Evolutionary conservation across 2,888 invertebrate species (phyloP).

Genomic region (Toxonevra muliebris): DNA sequence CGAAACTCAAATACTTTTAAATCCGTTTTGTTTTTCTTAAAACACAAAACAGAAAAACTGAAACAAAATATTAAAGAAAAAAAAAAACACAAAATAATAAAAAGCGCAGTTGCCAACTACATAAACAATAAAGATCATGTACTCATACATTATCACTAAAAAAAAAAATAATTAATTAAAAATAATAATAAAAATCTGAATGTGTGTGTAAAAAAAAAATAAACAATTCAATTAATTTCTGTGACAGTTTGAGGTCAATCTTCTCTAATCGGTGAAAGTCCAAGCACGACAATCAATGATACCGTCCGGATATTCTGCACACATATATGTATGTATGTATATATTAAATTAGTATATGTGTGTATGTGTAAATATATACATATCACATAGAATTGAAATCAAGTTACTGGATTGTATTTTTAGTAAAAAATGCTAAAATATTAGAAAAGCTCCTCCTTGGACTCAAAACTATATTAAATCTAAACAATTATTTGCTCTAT

Average conservation of each 20-base stretch:
- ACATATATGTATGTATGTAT: background rate
- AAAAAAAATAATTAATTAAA: too few relatives aligned
- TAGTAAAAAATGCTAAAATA: too few relatives aligned
- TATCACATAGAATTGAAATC: too few relatives aligned
- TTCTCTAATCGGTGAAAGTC: slow-evolving; percentile 43
- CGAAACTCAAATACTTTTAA: too few relatives aligned
- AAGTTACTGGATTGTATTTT: too few relatives aligned
- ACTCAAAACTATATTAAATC: too few relatives aligned
- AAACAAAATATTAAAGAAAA: background rate
- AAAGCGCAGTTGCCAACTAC: slow-evolving; percentile 24
- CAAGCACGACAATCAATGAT: slow-evolving; percentile 28
- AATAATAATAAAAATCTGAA: too few relatives aligned
- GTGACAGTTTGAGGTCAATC: slow-evolving; percentile 39
- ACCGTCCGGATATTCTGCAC: slow-evolving; percentile 30
- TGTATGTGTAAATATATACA: background rate
- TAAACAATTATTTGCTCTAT: too few relatives aligned
- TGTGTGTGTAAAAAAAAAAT: background rate
- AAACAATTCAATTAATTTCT: slow-evolving; percentile 8
- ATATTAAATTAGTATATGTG: background rate
- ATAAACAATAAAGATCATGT: background rate
- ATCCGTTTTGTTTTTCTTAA: too few relatives aligned
- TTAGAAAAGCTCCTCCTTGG: too few relatives aligned
- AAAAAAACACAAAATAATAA: background rate
- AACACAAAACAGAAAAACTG: background rate
- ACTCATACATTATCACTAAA: background rate